Evolutionary conservation across 2,888 invertebrate genomes (phyloP), one percentile per base, ranked within the genome.

Genomic region (Callimorpha dominula): DNA sequence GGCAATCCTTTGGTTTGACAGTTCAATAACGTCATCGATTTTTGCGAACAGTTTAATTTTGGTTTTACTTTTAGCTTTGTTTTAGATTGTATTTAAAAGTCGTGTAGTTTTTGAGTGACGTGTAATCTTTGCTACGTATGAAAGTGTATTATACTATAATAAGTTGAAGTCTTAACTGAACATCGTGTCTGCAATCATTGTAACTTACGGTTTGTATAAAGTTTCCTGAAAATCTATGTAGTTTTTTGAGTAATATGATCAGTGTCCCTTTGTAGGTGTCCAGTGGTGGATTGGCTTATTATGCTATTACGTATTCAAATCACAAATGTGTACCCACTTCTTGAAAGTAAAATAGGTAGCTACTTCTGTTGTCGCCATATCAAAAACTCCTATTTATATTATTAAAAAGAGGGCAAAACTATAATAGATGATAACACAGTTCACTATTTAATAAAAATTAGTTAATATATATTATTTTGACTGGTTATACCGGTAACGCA

Each of bases 31-130:
- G 49, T 52, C 50, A 66, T 49, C 17, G 46, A 63, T 49, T 78
- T 82, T 78, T 73, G 57, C 65, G 67, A 70, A 52, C 11, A 11
- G 64, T 81, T 82, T 72, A 54, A 54, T 68, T 68, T 73, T 71
- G 76, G 71, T 68, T 65, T 52, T 46, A 72, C 62, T 71, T 71
- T 12, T 12, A 64, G 65, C 67, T 2, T 70, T 62, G n/a, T 54
- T 71, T 46, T 60, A 76, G 78, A 50, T 73, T 50, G 64, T 76
- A 68, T n/a, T 64, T 76, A 65, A 72, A 66, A 73, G 60, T 40
- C 46, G 60, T 68, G 50, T 68, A 12, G 67, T 68, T 54, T 42
- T 68, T 15, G 14, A 42, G 54, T 68, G 31, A 20, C 57, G 11
- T 57, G 20, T 20, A 20, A 57, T 20, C 0, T 60, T 60, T 60